These are phyloP conservation scores for Sebastolobus alascanus DNA, from an alignment of 2,797 vertebrate genomes.

Conservation along the genomic window DNA sequence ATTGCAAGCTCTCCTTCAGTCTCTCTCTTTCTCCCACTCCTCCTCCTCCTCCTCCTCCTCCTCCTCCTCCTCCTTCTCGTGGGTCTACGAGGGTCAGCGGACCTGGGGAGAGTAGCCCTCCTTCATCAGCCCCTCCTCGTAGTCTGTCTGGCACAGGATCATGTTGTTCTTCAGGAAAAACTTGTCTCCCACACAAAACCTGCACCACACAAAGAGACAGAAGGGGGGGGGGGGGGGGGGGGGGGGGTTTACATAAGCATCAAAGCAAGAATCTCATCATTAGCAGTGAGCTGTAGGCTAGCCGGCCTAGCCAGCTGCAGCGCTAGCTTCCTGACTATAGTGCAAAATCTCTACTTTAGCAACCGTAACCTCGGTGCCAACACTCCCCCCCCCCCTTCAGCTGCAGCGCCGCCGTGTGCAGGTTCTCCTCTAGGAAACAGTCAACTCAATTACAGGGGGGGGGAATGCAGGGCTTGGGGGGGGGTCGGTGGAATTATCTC, in stretches of 20 bases:
- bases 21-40: slow-evolving; percentile 63
- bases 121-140: slow-evolving; percentile 93
- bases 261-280: slow-evolving; percentile 51
- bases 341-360: not conserved
- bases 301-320: slow-evolving; percentile 12
- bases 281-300: slow-evolving; percentile 49
- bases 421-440: slow-evolving; percentile 16
- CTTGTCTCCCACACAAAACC: slow-evolving; percentile 97
- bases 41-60: slow-evolving; percentile 21
- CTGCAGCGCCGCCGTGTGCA: not conserved
- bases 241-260: slow-evolving; percentile 32
- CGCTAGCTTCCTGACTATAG: not conserved
- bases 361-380: not conserved
- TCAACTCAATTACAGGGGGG: slow-evolving; percentile 37
- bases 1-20: slow-evolving; percentile 86
- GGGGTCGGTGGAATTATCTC: slow-evolving; percentile 25
- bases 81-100: slow-evolving; percentile 86
- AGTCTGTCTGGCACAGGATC: slow-evolving; percentile 97
- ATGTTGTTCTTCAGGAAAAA: slow-evolving; percentile 98
- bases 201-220: slow-evolving; percentile 72
- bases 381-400: not conserved
- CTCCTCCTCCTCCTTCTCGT: slow-evolving; percentile 33
- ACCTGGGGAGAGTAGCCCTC: slow-evolving; percentile 94
- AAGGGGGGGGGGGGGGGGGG: not conserved
- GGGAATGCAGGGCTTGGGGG: not conserved